Evolutionary conservation across 1,140 invertebrate genomes (phyloP), one percentile per base, ranked within the genome.

Genomic region (Drosophila pruinosa): DNA sequence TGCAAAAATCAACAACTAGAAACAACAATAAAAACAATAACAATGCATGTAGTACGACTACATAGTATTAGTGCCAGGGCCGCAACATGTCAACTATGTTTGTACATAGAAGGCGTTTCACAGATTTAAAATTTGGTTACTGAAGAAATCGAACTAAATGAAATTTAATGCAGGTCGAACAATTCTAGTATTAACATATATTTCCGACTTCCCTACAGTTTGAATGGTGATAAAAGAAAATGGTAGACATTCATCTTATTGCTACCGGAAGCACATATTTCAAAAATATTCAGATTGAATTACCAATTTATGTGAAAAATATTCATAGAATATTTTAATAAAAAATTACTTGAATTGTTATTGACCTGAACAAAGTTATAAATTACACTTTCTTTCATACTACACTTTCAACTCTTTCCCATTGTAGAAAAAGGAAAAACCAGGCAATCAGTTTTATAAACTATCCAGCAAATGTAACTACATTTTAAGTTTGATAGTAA

Each of bases 1-100:
- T 62, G 58, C 57, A 61, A 69, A 68, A 59, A 43, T 68, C 53
- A 26, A 14, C 34, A 58, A 39, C 28, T 10, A 24, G 21, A 21
- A 64, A 64, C 53, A 65, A 31, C 28, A 65, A 56, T 38, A 67
- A 52, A 38, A 41, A 53, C 14, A 64, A 64, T 45, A 64, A 45
- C 38, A 61, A 17, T 10, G 15, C 21, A 48, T 64, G 14, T 53
- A 47, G 6, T 26, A 28, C 26, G 8, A n/a, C n/a, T 28, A 28
- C 14, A 36, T 22, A 39, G 48, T 53, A 52, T 58, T 39, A 58
- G 45, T 59, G 63, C 45, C 65, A 62, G 47, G 57, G 57, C 22
- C 61, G 15, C 12, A 17, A 36, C 14, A 45, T 14, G 45, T 10
- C 17, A 58, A 39, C 21, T 47, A 7, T 21, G 24, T 39, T n/a